phyloP scores from a whole-genome alignment of 2,113 vertebrate species.

The Seriola quinqueradiata region DNA sequence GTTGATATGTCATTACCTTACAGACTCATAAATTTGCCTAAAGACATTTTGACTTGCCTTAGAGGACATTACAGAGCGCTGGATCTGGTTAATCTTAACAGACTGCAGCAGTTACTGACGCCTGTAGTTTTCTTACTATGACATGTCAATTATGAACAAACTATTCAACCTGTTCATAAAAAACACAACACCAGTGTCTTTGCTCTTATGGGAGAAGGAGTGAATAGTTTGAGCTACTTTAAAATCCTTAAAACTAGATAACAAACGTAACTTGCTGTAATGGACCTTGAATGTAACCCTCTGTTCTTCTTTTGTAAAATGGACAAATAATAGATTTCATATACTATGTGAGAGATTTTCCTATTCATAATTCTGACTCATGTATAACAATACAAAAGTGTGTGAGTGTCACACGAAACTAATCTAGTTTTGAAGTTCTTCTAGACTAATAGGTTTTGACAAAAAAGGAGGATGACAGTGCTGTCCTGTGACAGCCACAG shows the following conservation, averaged over 20 bases:
- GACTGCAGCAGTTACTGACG: background rate
- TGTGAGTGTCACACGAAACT: background rate
- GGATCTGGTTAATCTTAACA: background rate
- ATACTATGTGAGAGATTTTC: background rate
- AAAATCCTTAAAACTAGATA: constrained; percentile 7
- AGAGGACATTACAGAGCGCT: background rate
- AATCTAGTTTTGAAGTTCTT: no score
- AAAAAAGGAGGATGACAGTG: no score
- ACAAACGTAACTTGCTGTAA: background rate
- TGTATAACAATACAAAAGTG: background rate
- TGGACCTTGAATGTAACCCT: background rate
- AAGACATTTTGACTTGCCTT: no score
- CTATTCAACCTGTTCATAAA: background rate
- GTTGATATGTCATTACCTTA: constrained; percentile 6
- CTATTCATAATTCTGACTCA: constrained; percentile 1
- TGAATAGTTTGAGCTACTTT: background rate
- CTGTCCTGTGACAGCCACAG: no score
- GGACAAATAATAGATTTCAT: constrained; percentile 12
- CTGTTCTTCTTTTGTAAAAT: constrained; percentile 1
- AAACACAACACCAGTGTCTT: background rate
- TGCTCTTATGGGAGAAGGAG: background rate
- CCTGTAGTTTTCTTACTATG: background rate
- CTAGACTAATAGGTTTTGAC: no score
- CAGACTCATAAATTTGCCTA: background rate
- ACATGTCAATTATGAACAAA: no score